Evolutionary conservation across 2,113 vertebrate species (phyloP).

Genomic region (Catharus minimus): DNA sequence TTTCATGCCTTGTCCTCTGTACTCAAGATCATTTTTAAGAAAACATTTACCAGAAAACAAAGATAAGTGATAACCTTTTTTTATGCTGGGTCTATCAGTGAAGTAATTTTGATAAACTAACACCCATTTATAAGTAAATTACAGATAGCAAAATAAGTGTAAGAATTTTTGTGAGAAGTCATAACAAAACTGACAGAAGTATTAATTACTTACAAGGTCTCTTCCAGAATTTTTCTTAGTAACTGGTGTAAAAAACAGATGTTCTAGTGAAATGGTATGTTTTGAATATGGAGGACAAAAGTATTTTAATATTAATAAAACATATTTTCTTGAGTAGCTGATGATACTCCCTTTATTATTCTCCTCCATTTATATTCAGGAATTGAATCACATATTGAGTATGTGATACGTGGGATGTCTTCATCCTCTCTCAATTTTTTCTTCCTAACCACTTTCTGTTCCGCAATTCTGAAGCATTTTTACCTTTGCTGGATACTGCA

Average conservation of each 20-base stretch:
- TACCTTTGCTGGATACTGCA: background rate
- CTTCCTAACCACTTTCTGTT: background rate
- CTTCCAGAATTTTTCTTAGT: background rate
- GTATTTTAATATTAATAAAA: background rate
- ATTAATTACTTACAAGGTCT: background rate
- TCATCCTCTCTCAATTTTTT: background rate
- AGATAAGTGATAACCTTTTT: background rate
- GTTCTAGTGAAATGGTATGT: background rate
- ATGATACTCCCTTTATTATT: background rate
- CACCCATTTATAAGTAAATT: background rate
- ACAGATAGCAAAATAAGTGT: background rate
- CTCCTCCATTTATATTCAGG: background rate
- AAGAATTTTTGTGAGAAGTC: background rate
- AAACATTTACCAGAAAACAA: background rate
- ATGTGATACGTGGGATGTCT: background rate
- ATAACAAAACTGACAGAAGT: background rate
- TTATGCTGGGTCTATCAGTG: background rate
- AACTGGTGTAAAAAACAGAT: background rate
- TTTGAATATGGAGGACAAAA: background rate
- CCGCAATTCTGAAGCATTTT: background rate
- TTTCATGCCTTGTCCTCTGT: background rate
- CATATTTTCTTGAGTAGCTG: background rate
- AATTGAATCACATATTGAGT: background rate
- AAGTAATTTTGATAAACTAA: background rate
- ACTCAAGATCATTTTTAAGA: background rate